phyloP scores from a whole-genome alignment of 1,140 invertebrate genomes.

The Papilio aristodemus region DNA sequence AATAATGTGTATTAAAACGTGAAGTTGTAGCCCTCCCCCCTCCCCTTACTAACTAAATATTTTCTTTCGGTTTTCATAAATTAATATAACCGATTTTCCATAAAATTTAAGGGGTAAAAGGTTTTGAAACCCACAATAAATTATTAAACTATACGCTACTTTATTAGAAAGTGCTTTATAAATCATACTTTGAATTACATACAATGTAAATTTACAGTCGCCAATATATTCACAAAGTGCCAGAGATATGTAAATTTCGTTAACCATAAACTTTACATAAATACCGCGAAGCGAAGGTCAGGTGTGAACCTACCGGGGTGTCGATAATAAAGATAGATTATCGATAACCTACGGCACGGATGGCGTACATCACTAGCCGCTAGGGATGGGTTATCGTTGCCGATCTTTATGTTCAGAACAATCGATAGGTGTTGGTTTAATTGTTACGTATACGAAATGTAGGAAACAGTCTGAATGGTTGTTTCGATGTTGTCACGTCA shows the following conservation, averaged over 20 bases:
- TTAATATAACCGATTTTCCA: no score
- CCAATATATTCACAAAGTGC: slow-evolving; percentile 56
- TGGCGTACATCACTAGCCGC: slow-evolving; percentile 58
- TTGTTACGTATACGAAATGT: slow-evolving; percentile 57
- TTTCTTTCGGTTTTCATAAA: no score
- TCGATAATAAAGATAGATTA: slow-evolving; percentile 52
- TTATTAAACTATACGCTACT: neutral
- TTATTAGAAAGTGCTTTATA: slow-evolving; percentile 39
- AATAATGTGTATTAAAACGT: no score
- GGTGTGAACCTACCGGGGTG: slow-evolving; percentile 49
- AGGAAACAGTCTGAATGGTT: slow-evolving; percentile 54
- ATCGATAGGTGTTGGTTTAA: slow-evolving; percentile 51
- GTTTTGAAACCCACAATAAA: neutral
- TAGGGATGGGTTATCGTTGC: slow-evolving; percentile 54
- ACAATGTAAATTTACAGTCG: slow-evolving; percentile 43
- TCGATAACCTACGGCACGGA: slow-evolving; percentile 55
- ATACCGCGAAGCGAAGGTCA: slow-evolving; percentile 62
- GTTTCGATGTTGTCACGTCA: slow-evolving; percentile 47
- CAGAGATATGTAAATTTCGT: slow-evolving; percentile 51
- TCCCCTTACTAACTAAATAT: no score
- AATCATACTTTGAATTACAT: slow-evolving; percentile 39
- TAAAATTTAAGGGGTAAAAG: neutral
- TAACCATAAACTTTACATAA: slow-evolving; percentile 60
- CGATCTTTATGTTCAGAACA: slow-evolving; percentile 65
- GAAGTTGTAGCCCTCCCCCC: no score